Evolutionary conservation across 2,888 invertebrate genomes (phyloP).

Genomic region (Amphipyra tragopoginis): DNA sequence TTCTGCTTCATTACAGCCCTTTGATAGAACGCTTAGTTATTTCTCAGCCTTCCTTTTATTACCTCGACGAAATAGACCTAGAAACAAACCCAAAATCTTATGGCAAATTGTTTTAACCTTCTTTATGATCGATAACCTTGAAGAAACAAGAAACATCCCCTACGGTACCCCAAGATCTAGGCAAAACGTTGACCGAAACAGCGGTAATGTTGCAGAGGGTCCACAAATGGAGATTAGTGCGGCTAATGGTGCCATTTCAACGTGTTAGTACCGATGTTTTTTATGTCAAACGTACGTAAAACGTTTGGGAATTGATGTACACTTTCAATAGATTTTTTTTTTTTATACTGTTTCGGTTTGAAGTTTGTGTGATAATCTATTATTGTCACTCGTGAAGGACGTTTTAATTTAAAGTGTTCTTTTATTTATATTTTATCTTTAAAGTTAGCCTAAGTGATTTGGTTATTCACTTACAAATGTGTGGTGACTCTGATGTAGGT

Average conservation of each 20-base stretch:
- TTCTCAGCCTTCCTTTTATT: background rate
- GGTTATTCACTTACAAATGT: background rate
- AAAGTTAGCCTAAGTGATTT: background rate
- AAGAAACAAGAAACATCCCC: background rate
- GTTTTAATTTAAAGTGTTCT: conserved; percentile 9
- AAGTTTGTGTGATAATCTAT: conserved; percentile 31
- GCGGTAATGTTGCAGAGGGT: conserved; percentile 67
- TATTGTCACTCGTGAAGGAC: conserved; percentile 10
- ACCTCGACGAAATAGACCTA: background rate
- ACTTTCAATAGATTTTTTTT: conserved; percentile 50
- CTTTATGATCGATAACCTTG: background rate
- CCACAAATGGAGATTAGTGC: conserved; percentile 82
- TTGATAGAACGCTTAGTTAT: too few species aligned
- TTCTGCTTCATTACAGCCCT: too few species aligned
- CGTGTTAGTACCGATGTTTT: conserved; percentile 64
- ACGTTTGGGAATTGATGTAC: conserved; percentile 49
- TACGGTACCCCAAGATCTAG: conserved; percentile 67
- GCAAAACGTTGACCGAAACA: conserved; percentile 72
- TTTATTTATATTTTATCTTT: conserved; percentile 9
- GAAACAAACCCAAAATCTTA: background rate
- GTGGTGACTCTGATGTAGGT: too few species aligned
- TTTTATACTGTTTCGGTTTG: conserved; percentile 27
- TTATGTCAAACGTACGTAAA: conserved; percentile 51
- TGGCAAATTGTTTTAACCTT: too few species aligned
- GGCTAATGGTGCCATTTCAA: conserved; percentile 81